Evolutionary conservation across 2,113 vertebrate genomes (phyloP).

Genomic region (Gymnorhina tibicen): DNA sequence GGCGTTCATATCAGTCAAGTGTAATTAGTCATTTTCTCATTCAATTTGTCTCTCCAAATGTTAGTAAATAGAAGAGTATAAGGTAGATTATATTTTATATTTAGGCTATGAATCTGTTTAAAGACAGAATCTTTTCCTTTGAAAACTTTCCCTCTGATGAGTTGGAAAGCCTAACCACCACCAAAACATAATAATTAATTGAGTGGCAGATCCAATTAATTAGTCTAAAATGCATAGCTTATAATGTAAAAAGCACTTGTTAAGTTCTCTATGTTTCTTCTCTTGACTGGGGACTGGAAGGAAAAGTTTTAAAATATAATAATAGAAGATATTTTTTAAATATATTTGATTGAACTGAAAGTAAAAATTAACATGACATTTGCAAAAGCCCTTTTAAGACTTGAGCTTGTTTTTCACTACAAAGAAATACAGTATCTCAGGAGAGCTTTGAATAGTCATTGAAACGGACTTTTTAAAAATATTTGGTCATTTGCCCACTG

Average conservation of each 20-base stretch:
- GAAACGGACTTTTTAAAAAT: neutral
- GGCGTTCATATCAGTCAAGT: neutral
- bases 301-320: neutral
- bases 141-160: neutral
- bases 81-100: neutral
- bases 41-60: neutral
- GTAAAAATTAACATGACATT: neutral
- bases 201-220: neutral
- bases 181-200: neutral
- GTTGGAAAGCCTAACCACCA: neutral
- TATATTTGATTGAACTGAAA: neutral
- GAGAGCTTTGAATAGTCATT: neutral
- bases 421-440: neutral
- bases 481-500: neutral
- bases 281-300: neutral
- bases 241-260: neutral
- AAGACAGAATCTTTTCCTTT: neutral
- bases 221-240: neutral
- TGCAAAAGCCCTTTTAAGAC: neutral
- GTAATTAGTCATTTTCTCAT: neutral
- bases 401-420: neutral
- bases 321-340: neutral
- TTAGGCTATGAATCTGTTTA: neutral
- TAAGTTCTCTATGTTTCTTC: neutral
- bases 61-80: neutral